Base-by-base conservation (phyloP, 2,113 vertebrate species). In the Lophius piscatorius region DNA sequence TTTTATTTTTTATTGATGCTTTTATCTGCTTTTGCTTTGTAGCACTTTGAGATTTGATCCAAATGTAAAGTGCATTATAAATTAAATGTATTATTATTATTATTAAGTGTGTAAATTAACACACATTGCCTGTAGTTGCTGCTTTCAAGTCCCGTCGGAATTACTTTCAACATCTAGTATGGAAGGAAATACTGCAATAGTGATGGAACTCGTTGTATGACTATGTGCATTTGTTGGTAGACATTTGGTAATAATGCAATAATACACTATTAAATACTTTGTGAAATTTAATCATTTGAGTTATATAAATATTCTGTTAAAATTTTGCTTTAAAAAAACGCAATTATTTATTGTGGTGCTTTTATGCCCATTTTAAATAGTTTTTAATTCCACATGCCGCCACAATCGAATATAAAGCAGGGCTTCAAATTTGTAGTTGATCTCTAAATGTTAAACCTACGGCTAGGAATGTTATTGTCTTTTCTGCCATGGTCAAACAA, bases 251-350 rank as follows among this genome's bases (percentile, higher is more conserved):
- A 17, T 28, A 26, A 12, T 16, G 18, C 12, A 13, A 9, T 18
- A n/a, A 41, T 18, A 13, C 11, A 17, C n/a, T n/a, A n/a, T n/a
- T n/a, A n/a, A n/a, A n/a, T n/a, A 12, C 1, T 35, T 13, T 16
- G 14, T 7, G 6, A 5, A 48, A 29, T 40, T 3, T 4, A 21
- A 9, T 17, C 20, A 10, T 20, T 10, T 14, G n/a, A 57, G 12
- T 5, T 10, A 31, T 2, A 61, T 40, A 9, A 22, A 11, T 7
- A 36, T n/a, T 29, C 3, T 16, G 3, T 23, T 29, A n/a, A n/a
- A n/a, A n/a, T n/a, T n/a, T n/a, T n/a, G n/a, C n/a, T 47, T 0
- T 22, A 2, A 10, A 5, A 4, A 5, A 1, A 2, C 0, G 8
- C 6, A 5, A 28, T 18, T 13, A 13, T 14, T 20, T 9, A 12